Percentiles rank a stretch among this genome's conserved stretches.
phyloP scores from a whole-genome alignment of 2,888 invertebrate genomes.

The Microplitis manilae region DNA sequence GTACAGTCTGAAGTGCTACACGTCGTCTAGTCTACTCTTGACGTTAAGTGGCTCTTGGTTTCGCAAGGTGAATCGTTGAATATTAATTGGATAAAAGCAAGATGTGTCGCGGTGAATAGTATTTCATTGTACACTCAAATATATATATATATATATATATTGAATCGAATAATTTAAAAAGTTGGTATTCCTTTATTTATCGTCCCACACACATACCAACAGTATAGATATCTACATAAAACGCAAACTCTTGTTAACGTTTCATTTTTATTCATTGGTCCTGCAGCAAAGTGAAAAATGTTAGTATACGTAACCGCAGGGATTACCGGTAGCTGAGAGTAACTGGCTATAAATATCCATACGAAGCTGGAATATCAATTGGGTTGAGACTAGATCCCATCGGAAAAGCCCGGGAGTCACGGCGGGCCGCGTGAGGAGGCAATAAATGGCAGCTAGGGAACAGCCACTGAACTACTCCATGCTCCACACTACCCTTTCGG shows the following conservation, averaged over 20 bases:
- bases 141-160: slow-evolving; percentile 12
- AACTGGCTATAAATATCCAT: slow-evolving; percentile 43
- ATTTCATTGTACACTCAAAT: slow-evolving; percentile 42
- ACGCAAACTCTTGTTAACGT: slow-evolving; percentile 58
- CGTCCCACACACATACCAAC: neutral
- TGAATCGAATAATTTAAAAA: neutral
- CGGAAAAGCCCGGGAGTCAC: slow-evolving; percentile 37
- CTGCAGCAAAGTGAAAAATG: slow-evolving; percentile 47
- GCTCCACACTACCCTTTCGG: slow-evolving; percentile 29
- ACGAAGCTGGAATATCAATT: slow-evolving; percentile 44
- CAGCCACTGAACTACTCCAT: neutral
- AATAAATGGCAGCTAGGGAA: slow-evolving; percentile 34
- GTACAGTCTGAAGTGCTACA: slow-evolving; percentile 44
- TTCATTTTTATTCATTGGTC: slow-evolving; percentile 65
- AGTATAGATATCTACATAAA: neutral
- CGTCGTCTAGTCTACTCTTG: slow-evolving; percentile 39
- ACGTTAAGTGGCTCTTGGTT: slow-evolving; percentile 58
- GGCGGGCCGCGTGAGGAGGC: slow-evolving; percentile 28
- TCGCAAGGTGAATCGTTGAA: slow-evolving; percentile 61
- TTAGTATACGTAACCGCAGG: slow-evolving; percentile 32
- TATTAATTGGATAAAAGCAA: slow-evolving; percentile 60
- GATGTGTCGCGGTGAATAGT: slow-evolving; percentile 43
- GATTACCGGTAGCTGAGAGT: slow-evolving; percentile 18
- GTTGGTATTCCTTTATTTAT: neutral
- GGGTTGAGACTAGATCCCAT: slow-evolving; percentile 40